phyloP scores from a whole-genome alignment of 2,113 vertebrate species.

The Tragelaphus buxtoni region DNA sequence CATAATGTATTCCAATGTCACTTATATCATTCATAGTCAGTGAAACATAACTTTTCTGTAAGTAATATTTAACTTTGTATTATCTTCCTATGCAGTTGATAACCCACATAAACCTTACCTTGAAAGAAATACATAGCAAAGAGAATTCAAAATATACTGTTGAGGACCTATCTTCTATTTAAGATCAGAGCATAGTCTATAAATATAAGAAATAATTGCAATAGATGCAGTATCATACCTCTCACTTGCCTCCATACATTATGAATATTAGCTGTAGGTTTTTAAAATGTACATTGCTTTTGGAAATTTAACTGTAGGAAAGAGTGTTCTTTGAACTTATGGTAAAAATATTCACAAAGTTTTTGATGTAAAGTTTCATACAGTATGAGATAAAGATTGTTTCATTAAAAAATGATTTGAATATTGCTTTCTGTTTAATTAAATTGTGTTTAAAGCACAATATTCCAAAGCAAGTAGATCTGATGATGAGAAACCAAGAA shows the following conservation, averaged over 20 bases:
- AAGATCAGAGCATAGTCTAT: not conserved
- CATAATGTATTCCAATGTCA: not conserved
- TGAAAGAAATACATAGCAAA: not conserved
- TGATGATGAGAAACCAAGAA: not conserved
- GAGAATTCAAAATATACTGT: not conserved
- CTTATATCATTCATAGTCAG: not conserved
- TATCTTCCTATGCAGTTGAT: fast-evolving
- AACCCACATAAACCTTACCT: not conserved
- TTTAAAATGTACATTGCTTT: slow-evolving; percentile 17
- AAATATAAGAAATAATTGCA: not conserved
- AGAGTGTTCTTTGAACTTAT: not conserved
- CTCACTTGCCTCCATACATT: not conserved
- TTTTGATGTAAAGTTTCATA: slow-evolving; percentile 21
- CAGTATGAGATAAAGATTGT: not conserved
- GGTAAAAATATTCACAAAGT: not conserved
- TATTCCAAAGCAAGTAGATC: not conserved
- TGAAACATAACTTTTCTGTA: not conserved
- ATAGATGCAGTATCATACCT: not conserved
- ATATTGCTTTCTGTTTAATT: not conserved
- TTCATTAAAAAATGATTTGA: not conserved
- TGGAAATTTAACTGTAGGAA: slow-evolving; percentile 24
- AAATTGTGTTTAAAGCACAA: not conserved
- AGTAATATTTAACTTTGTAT: not conserved
- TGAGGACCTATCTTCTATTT: not conserved
- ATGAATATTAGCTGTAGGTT: not conserved